These are phyloP conservation scores for Xestia sexstrigata DNA, from an alignment of 2,888 invertebrate species.

Conservation along the genomic window DNA sequence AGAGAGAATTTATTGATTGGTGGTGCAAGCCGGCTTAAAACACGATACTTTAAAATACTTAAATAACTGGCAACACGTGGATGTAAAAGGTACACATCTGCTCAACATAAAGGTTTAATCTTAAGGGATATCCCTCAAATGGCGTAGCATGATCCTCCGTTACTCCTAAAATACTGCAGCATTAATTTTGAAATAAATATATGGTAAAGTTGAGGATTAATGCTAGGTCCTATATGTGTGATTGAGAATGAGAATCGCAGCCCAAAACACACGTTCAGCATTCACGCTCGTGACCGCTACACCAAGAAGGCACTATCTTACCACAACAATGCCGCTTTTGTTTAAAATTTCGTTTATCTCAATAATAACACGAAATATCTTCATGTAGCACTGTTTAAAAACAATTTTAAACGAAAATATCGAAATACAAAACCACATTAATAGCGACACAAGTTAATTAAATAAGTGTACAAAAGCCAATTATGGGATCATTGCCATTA, in stretches of 20 bases:
- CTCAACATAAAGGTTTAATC: neutral
- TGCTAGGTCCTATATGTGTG: no score
- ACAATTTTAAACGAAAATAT: conserved; percentile 15
- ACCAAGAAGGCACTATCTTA: neutral
- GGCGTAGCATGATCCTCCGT: no score
- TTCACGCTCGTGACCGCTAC: neutral
- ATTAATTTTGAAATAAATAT: no score
- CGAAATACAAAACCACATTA: conserved; percentile 22
- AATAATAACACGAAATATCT: neutral
- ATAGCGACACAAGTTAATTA: conserved; percentile 43
- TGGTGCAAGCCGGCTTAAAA: neutral
- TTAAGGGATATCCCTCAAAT: no score
- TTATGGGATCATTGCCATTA: conserved; percentile 50
- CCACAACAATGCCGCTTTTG: no score
- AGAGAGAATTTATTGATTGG: no score
- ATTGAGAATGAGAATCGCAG: neutral
- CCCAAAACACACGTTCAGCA: neutral
- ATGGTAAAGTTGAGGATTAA: no score
- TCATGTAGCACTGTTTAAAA: neutral
- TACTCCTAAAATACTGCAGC: no score
- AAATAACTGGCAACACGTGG: neutral
- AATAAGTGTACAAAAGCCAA: conserved; percentile 62
- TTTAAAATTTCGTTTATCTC: neutral
- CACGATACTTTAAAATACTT: no score
- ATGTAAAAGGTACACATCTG: neutral